phyloP scores from a whole-genome alignment of 2,888 invertebrate species.

The Orthonychiurus folsomi region DNA sequence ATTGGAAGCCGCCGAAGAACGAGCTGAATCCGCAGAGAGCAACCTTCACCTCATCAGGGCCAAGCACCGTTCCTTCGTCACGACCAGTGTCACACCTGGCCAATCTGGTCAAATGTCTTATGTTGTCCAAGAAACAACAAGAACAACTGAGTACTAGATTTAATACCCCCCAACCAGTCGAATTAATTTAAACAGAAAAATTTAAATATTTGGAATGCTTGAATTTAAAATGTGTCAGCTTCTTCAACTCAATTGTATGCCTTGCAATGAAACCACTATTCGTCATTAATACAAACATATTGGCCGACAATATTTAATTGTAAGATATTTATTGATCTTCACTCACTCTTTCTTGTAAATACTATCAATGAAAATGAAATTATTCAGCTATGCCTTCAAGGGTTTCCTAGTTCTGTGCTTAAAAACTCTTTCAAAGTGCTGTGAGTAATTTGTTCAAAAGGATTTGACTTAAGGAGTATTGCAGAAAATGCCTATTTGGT shows the following conservation, averaged over 20 bases:
- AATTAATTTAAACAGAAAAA: neutral
- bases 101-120: constrained; percentile 58
- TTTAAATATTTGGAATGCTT: neutral
- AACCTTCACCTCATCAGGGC: constrained; percentile 89
- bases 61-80: constrained; percentile 96
- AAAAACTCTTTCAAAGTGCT: too few species aligned
- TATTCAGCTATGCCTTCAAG: too few species aligned
- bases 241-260: neutral
- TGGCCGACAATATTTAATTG: too few species aligned
- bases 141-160: constrained; percentile 31
- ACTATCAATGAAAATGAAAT: too few species aligned
- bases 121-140: constrained; percentile 40
- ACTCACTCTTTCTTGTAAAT: too few species aligned
- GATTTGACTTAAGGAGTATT: too few species aligned
- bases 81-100: constrained; percentile 83
- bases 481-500: too few species aligned
- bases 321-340: too few species aligned
- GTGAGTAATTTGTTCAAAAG: too few species aligned
- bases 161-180: neutral
- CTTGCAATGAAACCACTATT: neutral
- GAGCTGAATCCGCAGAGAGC: constrained; percentile 89
- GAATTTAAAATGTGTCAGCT: neutral
- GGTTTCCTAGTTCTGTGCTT: too few species aligned
- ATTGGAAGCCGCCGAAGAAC: constrained; percentile 93
- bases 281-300: too few species aligned